Base-by-base conservation (phyloP, 2,888 invertebrate genomes). In the Agonopterix alstromeriana region DNA sequence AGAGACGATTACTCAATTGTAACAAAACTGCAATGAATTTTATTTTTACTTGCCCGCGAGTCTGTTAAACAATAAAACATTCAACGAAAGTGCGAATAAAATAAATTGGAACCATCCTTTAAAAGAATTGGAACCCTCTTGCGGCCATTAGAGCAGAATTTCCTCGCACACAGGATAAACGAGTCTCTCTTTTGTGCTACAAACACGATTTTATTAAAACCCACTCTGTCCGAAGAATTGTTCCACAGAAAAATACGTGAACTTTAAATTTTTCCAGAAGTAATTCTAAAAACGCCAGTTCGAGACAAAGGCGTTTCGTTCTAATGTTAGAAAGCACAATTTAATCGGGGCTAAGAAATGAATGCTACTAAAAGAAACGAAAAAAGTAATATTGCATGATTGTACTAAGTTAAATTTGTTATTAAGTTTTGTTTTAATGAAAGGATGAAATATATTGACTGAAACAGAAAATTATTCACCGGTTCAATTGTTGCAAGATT, bases 161-260 rank as follows among this genome's bases (percentile, higher is more conserved):
- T 36, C 36, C 45, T 10, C 43, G 36, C 38, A 8, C 17, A 5
- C 7, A 35, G 40, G 40, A 46, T 40, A 27, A 46, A 46, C 40
- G 45, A 10, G 7, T 12, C 17, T 9, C 49, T 51, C 54, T 50
- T 56, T 55, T 55, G 53, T 52, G 49, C 47, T 48, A 47, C 50
- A 48, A 53, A 52, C 52, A 50, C 45, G 50, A 53, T 54, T 54
- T 53, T 56, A 53, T 52, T 55, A 58, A 56, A 58, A 49, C 50
- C 45, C 46, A 46, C 49, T 47, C 48, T 46, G 48, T 51, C 48
- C 46, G 45, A 47, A 46, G 46, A 47, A 50, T 51, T 51, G 48
- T 47, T 52, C 46, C 48, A 43, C 42, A 50, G 49, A 51, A 42
- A 49, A 48, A 52, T 49, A 52, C 47, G 45, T 44, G 49, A 46